These are phyloP conservation scores for Pygoscelis adeliae DNA, from an alignment of 2,113 vertebrate genomes.

Conservation along the genomic window DNA sequence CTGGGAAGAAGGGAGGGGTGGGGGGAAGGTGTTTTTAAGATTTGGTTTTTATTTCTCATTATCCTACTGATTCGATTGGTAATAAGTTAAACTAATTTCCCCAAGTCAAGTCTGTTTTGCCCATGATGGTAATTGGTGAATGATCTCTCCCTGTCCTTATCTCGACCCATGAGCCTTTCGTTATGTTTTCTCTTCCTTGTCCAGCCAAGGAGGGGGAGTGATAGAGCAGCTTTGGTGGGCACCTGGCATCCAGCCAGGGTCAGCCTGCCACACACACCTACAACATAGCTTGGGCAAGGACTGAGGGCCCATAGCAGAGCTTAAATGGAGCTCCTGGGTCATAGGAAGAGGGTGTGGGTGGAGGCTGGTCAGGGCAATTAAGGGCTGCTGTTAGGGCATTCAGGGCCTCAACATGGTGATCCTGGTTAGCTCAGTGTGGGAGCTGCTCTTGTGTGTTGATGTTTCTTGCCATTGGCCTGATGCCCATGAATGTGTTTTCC, in stretches of 20 bases:
- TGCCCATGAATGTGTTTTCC: not conserved
- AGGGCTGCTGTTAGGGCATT: not conserved
- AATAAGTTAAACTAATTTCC: not conserved
- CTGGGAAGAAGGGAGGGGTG: not conserved
- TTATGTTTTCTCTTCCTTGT: not conserved
- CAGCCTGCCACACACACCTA: not conserved
- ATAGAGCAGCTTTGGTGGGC: not conserved
- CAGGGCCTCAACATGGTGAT: fast-evolving
- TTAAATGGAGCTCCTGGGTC: not conserved
- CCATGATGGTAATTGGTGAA: not conserved
- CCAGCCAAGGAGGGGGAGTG: not conserved
- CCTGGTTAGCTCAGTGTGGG: not conserved
- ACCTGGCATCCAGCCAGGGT: not conserved
- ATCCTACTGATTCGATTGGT: not conserved
- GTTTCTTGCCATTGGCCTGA: not conserved
- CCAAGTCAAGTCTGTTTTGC: not conserved
- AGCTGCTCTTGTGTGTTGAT: not conserved
- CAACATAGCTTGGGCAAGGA: not conserved
- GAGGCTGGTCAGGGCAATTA: not conserved
- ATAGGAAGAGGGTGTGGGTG: not conserved
- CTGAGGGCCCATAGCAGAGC: not conserved
- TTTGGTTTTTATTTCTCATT: not conserved
- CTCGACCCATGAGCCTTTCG: not conserved
- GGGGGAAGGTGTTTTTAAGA: not conserved
- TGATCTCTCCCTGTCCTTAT: not conserved